A percentile compares a stretch with the other conserved stretches of the same genome.
Evolutionary conservation across 2,888 invertebrate genomes (phyloP).

Genomic region (Labia minor): DNA sequence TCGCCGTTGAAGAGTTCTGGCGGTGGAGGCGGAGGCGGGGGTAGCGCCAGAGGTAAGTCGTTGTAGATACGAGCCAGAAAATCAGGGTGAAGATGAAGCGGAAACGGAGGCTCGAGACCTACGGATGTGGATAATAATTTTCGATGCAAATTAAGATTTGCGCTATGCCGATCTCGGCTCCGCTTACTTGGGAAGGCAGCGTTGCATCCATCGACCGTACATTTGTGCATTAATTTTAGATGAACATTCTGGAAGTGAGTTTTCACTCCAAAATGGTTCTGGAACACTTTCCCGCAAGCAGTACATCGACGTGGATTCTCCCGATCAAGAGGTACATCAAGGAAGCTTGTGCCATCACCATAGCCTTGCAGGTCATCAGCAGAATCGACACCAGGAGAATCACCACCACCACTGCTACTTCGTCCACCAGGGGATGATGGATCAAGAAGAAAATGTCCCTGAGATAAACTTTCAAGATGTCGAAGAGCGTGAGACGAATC

Average conservation of each 20-base stretch:
- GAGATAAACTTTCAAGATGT: constrained; percentile 67
- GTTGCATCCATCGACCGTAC: constrained; percentile 87
- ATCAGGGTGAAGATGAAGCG: constrained; percentile 62
- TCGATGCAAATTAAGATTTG: constrained; percentile 81
- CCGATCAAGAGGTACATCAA: constrained; percentile 80
- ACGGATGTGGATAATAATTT: constrained; percentile 67
- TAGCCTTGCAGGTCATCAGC: constrained; percentile 51
- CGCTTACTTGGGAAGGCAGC: constrained; percentile 90
- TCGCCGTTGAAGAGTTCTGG: constrained; percentile 41
- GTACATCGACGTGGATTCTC: constrained; percentile 86
- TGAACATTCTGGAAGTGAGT: constrained; percentile 94
- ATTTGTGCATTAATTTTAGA: constrained; percentile 89
- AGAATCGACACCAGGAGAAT: constrained; percentile 35
- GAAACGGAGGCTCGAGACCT: constrained; percentile 41
- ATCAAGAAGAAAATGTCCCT: constrained; percentile 52
- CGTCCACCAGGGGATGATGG: constrained; percentile 46
- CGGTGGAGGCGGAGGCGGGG: constrained; percentile 37
- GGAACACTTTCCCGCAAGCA: constrained; percentile 86
- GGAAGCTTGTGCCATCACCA: constrained; percentile 58
- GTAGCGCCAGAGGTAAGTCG: constrained; percentile 36
- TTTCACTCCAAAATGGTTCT: constrained; percentile 85
- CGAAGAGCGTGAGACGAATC: constrained; percentile 60
- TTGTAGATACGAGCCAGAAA: constrained; percentile 67
- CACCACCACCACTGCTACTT: constrained; percentile 46
- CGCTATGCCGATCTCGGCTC: constrained; percentile 83